A percentile compares a stretch with the other conserved stretches of the same genome.
These are phyloP conservation scores for Tangara arthus DNA, from an alignment of 2,797 vertebrate species.

Conservation along the genomic window DNA sequence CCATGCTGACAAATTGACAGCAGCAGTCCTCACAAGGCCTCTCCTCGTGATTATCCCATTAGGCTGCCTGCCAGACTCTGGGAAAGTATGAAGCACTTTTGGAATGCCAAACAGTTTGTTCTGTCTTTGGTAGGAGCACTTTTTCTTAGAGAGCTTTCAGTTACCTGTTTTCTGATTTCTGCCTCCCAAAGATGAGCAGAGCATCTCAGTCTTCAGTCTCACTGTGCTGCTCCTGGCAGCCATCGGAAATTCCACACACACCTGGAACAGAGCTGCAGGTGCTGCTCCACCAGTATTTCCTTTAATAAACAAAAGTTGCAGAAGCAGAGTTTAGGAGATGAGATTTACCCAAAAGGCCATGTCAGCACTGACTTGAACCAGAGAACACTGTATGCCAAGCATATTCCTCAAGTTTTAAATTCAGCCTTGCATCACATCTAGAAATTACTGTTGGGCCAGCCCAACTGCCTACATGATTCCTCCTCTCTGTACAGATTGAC, in stretches of 20 bases:
- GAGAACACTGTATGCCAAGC: neutral
- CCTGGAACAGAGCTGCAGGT: neutral
- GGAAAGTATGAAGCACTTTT: neutral
- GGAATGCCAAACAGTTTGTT: neutral
- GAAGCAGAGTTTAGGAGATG: neutral
- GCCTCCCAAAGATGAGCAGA: neutral
- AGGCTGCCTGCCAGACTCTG: neutral
- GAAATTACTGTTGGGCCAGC: neutral
- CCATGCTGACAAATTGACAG: neutral
- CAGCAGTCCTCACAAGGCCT: neutral
- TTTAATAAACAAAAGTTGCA: neutral
- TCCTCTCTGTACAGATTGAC: neutral
- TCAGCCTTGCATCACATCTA: neutral
- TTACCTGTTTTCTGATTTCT: neutral
- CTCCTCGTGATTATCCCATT: neutral
- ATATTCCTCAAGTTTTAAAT: neutral
- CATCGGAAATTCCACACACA: neutral
- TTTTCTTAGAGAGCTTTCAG: neutral
- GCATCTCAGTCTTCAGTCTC: neutral
- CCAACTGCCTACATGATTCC: neutral
- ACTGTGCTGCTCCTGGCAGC: neutral
- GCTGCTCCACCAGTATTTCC: neutral
- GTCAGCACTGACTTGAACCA: neutral
- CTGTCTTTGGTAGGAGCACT: neutral
- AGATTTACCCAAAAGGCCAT: neutral